phyloP scores from a whole-genome alignment of 1,140 invertebrate species.

The Harpegnathos saltator region DNA sequence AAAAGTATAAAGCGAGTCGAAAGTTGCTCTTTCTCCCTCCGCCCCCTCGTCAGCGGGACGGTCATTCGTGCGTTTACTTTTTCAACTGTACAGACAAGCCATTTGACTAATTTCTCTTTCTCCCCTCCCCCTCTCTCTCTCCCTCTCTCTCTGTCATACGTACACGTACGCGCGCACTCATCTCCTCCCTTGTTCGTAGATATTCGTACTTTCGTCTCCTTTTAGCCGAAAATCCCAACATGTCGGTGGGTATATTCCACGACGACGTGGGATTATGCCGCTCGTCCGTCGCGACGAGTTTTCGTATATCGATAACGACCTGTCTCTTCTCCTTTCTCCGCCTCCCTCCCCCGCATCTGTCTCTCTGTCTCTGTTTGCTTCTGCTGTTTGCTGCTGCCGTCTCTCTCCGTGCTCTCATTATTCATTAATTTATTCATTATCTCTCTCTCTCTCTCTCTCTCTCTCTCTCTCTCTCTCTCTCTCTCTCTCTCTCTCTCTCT shows the following conservation, averaged over 20 bases:
- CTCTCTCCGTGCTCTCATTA: no score
- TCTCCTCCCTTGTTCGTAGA: background rate
- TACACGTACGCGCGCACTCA: background rate
- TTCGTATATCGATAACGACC: constrained; percentile 52
- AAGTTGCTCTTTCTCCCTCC: background rate
- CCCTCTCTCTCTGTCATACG: background rate
- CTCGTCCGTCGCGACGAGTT: constrained; percentile 12
- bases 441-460: background rate
- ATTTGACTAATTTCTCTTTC: background rate
- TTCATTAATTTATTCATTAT: no score
- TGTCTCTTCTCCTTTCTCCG: constrained; percentile 27
- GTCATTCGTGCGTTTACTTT: background rate
- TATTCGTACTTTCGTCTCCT: background rate
- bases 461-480: background rate
- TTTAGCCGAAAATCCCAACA: constrained; percentile 14
- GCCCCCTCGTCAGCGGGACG: background rate
- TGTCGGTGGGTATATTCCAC: constrained; percentile 42
- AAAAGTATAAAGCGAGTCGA: constrained; percentile 61
- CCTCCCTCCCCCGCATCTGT: background rate
- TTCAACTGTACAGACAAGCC: background rate
- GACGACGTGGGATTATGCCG: constrained; percentile 23
- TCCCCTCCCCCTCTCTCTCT: background rate
- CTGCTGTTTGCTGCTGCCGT: no score
- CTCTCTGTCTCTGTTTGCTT: no score
- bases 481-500: no score